A percentile compares a stretch with the other conserved stretches of the same genome.
These are phyloP conservation scores for Dysidea cf. avara DNA, from an alignment of 37 sponge, comb jelly and placozoan species.

Conservation along the genomic window DNA sequence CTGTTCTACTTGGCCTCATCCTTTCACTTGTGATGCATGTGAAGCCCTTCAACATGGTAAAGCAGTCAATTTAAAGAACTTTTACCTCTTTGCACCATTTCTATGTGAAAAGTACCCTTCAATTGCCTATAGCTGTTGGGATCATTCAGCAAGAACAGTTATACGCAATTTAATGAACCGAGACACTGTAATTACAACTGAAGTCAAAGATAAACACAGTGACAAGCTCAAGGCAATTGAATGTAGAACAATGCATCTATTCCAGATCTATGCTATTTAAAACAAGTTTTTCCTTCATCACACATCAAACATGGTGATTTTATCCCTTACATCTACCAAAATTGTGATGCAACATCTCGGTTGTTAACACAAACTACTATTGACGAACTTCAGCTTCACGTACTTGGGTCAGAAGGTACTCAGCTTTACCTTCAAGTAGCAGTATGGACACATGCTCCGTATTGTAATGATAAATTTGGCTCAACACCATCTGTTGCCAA, in stretches of 20 bases:
- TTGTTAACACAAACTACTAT: neutral
- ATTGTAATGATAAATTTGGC: slow-evolving; percentile 10
- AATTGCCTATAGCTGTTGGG: slow-evolving; percentile 32
- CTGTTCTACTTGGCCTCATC: neutral
- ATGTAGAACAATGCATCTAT: neutral
- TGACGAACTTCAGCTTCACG: neutral
- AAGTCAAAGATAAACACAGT: too few relatives aligned
- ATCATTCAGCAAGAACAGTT: slow-evolving; percentile 14
- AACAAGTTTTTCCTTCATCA: neutral
- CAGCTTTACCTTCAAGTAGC: slow-evolving; percentile 17
- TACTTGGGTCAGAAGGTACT: slow-evolving; percentile 14
- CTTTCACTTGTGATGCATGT: neutral
- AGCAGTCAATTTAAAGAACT: too few relatives aligned
- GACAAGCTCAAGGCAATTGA: neutral
- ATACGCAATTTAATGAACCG: slow-evolving; percentile 7
- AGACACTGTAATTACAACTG: neutral
- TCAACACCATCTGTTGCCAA: slow-evolving; percentile 3
- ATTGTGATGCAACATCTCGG: slow-evolving; percentile 21
- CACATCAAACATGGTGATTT: slow-evolving; percentile 5
- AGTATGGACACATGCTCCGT: slow-evolving; percentile 24
- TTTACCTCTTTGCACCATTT: slow-evolving; percentile 11
- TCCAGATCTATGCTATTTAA: neutral
- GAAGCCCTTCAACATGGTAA: slow-evolving; percentile 6
- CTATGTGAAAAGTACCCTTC: slow-evolving; percentile 9
- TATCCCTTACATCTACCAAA: neutral